Evolutionary conservation across 2,888 invertebrate species (phyloP), one percentile per base, ranked within the genome.

Genomic region (Habroteleia sp.): DNA sequence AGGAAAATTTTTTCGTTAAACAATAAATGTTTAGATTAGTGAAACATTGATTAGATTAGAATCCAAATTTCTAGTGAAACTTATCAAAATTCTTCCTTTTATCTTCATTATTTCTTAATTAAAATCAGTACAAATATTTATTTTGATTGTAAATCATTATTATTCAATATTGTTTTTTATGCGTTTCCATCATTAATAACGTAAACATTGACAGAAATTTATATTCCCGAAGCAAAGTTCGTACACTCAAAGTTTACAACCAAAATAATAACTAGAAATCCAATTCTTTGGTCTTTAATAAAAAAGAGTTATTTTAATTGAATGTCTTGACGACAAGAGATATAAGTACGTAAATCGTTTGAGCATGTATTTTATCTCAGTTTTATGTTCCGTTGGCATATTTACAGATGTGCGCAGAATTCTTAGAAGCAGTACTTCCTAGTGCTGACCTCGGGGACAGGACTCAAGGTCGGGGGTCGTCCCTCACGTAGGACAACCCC

Each of bases 401-500:
- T 74, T 66, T 74, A 74, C 73, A 74, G 33, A 17, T 25, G 25
- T 31, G 31, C 14, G 50, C n/a, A 5, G 20, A 41, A 8, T 39
- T 20, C 66, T 84, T 84, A 88, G 76, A 88, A 87, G 81, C 88
- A 88, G 81, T 88, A 88, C 81, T 87, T 88, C 63, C 88, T 80
- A 56, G 87, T 82, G 80, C 86, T 87, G 77, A 87, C 85, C 83
- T 87, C 87, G 78, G 87, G 86, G 65, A 88, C 87, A 44, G 87
- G 87, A 77, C 87, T 88, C 74, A 88, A 79, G 82, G 69, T 65
- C 62, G 62, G 77, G 74, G 74, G 72, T 66, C 74, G 72, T 63
- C 76, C 75, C n/a, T 75, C 75, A n/a, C 75, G 89, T 84, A 91
- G 89, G 82, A 84, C 88, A 83, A 87, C 89, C 84, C 89, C 89